Percentiles rank a stretch among this genome's conserved stretches.
These are phyloP conservation scores for Aradophagus sp. DNA, from an alignment of 1,140 invertebrate genomes.

Conservation along the genomic window DNA sequence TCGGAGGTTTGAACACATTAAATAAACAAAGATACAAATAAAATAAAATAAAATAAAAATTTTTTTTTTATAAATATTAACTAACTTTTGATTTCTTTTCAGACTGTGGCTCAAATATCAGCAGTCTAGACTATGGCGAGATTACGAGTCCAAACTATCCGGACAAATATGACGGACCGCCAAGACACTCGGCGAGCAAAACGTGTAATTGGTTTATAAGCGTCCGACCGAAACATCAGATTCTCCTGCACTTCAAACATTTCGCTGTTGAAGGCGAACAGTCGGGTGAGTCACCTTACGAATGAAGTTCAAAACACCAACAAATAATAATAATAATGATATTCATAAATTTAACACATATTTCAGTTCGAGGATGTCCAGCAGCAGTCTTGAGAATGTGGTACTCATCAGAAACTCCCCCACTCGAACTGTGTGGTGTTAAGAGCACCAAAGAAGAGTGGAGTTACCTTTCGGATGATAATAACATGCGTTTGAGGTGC, in stretches of 20 bases:
- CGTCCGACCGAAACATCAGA: slow-evolving; percentile 85
- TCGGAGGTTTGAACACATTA: no score
- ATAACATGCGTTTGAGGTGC: slow-evolving; percentile 87
- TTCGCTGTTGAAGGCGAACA: slow-evolving; percentile 94
- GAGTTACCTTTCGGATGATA: slow-evolving; percentile 89
- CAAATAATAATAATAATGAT: no score
- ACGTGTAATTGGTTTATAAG: slow-evolving; percentile 95
- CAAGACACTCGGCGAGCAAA: slow-evolving; percentile 83
- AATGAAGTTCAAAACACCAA: no score
- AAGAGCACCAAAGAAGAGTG: slow-evolving; percentile 82
- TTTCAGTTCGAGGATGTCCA: slow-evolving; percentile 88
- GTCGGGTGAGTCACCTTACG: slow-evolving; percentile 80
- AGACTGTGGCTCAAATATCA: slow-evolving; percentile 94
- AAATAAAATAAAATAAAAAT: no score
- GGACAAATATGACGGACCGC: slow-evolving; percentile 86
- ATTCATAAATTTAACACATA: no score
- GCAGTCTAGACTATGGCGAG: slow-evolving; percentile 86
- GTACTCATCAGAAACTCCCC: slow-evolving; percentile 82
- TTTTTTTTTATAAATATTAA: no score
- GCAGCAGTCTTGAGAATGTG: slow-evolving; percentile 92
- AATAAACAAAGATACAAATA: no score
- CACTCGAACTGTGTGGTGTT: slow-evolving; percentile 92
- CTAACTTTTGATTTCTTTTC: slow-evolving; percentile 32
- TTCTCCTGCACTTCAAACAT: slow-evolving; percentile 90
- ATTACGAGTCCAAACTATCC: slow-evolving; percentile 92